phyloP scores from a whole-genome alignment of 2,888 invertebrate species.

The Timema cristinae region DNA sequence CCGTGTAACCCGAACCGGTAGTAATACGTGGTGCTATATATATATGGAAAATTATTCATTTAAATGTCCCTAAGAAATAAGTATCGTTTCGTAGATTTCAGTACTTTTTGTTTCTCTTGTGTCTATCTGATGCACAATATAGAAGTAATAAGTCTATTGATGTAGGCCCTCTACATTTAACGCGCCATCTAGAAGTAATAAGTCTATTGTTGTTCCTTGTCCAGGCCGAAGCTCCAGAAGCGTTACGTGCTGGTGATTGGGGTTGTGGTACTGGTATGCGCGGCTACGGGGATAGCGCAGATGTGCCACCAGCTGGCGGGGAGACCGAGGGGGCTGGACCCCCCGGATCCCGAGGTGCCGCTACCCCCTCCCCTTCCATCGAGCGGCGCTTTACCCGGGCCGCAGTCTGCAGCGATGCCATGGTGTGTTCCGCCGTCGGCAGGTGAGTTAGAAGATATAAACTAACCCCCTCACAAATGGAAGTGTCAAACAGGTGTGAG shows the following conservation, averaged over 20 bases:
- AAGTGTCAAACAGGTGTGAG: too few species aligned
- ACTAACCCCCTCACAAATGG: too few species aligned
- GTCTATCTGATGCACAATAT: too few species aligned
- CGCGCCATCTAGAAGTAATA: too few species aligned
- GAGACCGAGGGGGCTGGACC: conserved; percentile 44
- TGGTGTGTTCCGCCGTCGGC: conserved; percentile 71
- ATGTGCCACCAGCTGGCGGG: conserved; percentile 42
- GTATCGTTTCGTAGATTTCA: too few species aligned
- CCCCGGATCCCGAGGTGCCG: conserved; percentile 61
- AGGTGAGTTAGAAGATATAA: conserved; percentile 51
- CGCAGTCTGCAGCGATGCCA: conserved; percentile 75
- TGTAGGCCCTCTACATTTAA: too few species aligned
- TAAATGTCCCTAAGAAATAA: too few species aligned
- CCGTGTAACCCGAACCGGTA: too few species aligned
- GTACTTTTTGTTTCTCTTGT: too few species aligned
- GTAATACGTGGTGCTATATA: too few species aligned
- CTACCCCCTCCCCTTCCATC: conserved; percentile 63
- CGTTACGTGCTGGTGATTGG: conserved; percentile 34
- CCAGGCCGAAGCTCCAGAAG: conserved; percentile 36
- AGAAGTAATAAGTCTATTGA: too few species aligned
- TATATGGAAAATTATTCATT: too few species aligned
- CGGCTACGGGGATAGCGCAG: conserved; percentile 38
- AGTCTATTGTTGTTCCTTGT: conserved; percentile 8
- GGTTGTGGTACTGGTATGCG: conserved; percentile 32
- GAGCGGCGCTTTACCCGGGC: conserved; percentile 63